Percentiles rank a stretch among this genome's conserved stretches.
Evolutionary conservation across 2,113 vertebrate genomes (phyloP).

Genomic region (Ammodytes marinus): DNA sequence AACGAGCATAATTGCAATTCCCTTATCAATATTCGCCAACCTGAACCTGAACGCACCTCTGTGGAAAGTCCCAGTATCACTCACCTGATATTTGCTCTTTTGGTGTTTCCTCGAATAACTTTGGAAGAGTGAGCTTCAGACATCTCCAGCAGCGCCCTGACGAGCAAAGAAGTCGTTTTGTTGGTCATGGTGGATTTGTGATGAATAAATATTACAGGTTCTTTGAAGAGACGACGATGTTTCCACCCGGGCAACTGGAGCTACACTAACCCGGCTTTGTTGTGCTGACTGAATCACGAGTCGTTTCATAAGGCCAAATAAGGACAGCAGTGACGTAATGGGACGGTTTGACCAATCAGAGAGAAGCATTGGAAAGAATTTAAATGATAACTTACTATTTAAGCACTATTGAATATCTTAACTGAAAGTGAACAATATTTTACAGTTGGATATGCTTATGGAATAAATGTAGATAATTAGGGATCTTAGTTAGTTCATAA

Average conservation of each 20-base stretch:
- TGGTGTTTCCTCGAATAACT: constrained; percentile 39
- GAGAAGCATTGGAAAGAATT: not conserved
- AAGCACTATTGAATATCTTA: too few relatives aligned
- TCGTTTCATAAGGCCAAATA: not conserved
- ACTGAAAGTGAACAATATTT: too few relatives aligned
- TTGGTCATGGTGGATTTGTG: constrained; percentile 53
- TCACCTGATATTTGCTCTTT: constrained; percentile 69
- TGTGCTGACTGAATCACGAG: not conserved
- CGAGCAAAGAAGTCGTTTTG: constrained; percentile 45
- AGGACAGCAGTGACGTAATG: constrained; percentile 1
- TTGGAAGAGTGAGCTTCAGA: constrained; percentile 33
- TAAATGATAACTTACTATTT: not conserved
- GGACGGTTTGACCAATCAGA: constrained; percentile 47
- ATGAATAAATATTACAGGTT: not conserved
- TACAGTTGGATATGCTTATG: too few relatives aligned
- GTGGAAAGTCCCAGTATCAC: not conserved
- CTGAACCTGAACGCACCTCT: constrained; percentile 20
- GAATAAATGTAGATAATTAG: too few relatives aligned
- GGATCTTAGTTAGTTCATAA: too few relatives aligned
- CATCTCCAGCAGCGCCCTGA: constrained; percentile 67
- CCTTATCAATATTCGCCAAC: not conserved
- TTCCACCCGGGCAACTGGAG: not conserved
- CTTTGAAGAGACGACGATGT: not conserved
- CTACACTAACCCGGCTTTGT: not conserved
- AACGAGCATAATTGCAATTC: not conserved